A percentile compares a stretch with the other conserved stretches of the same genome.
phyloP scores from a whole-genome alignment of 2,888 invertebrate genomes.

The Abscondita cerata region DNA sequence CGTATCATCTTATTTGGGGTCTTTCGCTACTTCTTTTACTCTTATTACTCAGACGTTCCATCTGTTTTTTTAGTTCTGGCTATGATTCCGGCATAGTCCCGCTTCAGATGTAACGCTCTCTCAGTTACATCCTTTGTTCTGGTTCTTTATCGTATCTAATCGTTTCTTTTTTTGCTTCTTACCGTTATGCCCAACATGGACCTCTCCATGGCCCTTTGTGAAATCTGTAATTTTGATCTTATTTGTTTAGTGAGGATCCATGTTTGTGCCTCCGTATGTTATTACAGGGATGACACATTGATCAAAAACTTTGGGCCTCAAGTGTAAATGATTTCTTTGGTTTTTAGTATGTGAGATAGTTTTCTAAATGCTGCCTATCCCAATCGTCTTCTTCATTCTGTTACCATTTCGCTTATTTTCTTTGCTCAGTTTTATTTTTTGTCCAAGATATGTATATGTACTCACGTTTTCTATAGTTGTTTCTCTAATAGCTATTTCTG shows the following conservation, averaged over 20 bases:
- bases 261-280: conserved; percentile 5
- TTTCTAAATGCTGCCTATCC: too few relatives aligned
- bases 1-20: not conserved
- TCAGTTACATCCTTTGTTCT: not conserved
- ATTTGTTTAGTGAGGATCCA: not conserved
- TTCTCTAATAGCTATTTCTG: too few relatives aligned
- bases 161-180: conserved; percentile 1
- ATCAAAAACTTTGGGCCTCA: too few relatives aligned
- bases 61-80: not conserved
- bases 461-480: too few relatives aligned
- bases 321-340: too few relatives aligned
- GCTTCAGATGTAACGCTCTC: not conserved
- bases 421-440: too few relatives aligned
- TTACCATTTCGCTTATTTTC: too few relatives aligned
- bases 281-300: too few relatives aligned
- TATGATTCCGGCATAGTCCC: not conserved
- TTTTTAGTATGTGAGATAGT: too few relatives aligned
- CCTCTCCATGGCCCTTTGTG: not conserved
- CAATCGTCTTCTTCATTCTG: too few relatives aligned
- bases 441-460: too few relatives aligned
- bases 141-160: not conserved
- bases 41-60: not conserved
- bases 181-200: not conserved
- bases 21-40: not conserved
- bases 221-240: conserved; percentile 2